Evolutionary conservation across 1,140 invertebrate species (phyloP).

Genomic region (Heliconius melpomene): DNA sequence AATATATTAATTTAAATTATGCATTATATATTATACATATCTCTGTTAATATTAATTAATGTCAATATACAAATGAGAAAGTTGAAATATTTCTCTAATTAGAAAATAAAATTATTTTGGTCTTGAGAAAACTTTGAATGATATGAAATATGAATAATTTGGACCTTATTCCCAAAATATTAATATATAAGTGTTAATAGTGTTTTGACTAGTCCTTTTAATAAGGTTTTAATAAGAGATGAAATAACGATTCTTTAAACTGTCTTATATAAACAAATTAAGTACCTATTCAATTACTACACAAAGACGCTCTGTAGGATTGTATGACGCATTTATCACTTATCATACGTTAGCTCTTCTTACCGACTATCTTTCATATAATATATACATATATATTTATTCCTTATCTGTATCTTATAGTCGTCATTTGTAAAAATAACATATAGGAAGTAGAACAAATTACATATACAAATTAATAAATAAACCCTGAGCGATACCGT

Average conservation of each 20-base stretch:
- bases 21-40: too few species aligned
- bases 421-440: neutral
- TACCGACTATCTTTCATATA: neutral
- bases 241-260: neutral
- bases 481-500: too few species aligned
- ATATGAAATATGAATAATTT: neutral
- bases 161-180: neutral
- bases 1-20: too few species aligned
- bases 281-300: neutral
- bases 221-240: too few species aligned
- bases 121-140: too few species aligned
- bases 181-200: too few species aligned
- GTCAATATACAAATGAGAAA: too few species aligned
- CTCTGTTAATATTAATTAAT: too few species aligned
- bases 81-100: too few species aligned
- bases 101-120: too few species aligned
- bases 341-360: conserved; percentile 1
- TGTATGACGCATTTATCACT: neutral
- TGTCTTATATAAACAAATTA: neutral
- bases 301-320: neutral
- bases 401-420: neutral
- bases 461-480: too few species aligned
- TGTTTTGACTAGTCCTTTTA: too few species aligned
- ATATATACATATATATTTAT: neutral
- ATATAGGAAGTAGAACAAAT: neutral